Conservation (phyloP, 1,140 invertebrate genomes). For the Drosophila ercepeae region DNA sequence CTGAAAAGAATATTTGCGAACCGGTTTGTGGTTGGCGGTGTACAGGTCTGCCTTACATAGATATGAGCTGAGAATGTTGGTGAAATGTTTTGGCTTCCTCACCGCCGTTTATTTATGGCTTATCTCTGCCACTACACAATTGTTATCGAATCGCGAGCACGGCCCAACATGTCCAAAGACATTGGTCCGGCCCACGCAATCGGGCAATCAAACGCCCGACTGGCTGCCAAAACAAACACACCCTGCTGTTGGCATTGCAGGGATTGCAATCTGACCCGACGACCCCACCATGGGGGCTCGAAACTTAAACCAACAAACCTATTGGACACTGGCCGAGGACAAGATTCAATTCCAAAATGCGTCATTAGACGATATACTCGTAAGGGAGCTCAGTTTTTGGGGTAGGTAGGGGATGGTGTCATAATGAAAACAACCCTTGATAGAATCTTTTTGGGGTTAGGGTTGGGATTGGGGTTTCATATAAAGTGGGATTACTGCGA, state of each 20-base stretch:
- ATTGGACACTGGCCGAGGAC: constrained; percentile 1
- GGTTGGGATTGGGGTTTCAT: too few species aligned
- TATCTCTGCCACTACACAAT: constrained; percentile 49
- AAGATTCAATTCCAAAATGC: constrained; percentile 29
- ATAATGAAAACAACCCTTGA: constrained; percentile 7
- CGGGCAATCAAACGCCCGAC: constrained; percentile 37
- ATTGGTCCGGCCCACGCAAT: constrained; percentile 48
- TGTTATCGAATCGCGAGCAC: constrained; percentile 56
- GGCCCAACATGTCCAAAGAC: constrained; percentile 46
- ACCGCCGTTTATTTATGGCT: constrained; percentile 64
- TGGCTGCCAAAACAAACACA: constrained; percentile 3
- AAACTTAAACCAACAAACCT: background rate
- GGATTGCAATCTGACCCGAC: constrained; percentile 44
- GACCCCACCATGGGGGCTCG: background rate
- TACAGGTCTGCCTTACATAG: constrained; percentile 36
- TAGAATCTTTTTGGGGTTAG: background rate
- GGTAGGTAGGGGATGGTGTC: background rate
- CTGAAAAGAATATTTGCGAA: constrained; percentile 40
- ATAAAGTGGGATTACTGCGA: too few species aligned
- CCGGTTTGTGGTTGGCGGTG: constrained; percentile 45
- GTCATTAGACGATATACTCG: constrained; percentile 16
- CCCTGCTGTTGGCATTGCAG: constrained; percentile 21
- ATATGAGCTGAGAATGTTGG: constrained; percentile 22
- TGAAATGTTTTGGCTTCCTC: constrained; percentile 38
- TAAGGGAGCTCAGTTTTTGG: background rate